Evolutionary conservation across 2,113 vertebrate genomes (phyloP).

Genomic region (Bufo gargarizans): DNA sequence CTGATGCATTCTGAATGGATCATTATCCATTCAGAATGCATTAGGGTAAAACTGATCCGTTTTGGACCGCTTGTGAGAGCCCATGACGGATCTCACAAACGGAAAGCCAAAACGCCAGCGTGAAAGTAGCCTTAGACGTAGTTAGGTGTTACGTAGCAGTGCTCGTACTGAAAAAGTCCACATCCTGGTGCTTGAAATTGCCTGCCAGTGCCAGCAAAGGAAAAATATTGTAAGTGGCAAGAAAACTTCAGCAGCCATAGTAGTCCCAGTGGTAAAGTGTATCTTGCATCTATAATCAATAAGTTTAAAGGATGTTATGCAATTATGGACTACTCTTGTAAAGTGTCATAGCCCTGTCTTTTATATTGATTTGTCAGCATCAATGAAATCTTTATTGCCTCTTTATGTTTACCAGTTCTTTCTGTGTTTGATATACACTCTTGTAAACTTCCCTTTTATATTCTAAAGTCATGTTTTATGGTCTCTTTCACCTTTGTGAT

Average conservation of each 20-base stretch:
- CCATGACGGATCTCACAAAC: no score
- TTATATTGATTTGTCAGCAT: not conserved
- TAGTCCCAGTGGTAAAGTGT: not conserved
- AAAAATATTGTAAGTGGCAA: not conserved
- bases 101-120: no score
- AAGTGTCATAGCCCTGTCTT: not conserved
- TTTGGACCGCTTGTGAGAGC: no score
- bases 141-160: no score
- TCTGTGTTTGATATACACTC: constrained; percentile 9
- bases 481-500: not conserved
- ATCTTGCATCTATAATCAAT: not conserved
- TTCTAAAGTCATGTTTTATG: not conserved
- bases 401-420: not conserved
- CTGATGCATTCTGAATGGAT: no score
- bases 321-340: not conserved
- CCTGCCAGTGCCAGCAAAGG: no score
- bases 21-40: no score
- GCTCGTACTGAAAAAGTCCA: no score
- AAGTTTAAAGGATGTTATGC: not conserved
- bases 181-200: no score
- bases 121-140: no score
- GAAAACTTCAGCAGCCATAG: not conserved
- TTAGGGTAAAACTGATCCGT: no score
- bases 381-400: not conserved
- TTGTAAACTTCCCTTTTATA: not conserved